Base-by-base conservation (phyloP, 1,140 invertebrate genomes). In the Hesperophylax magnus region DNA sequence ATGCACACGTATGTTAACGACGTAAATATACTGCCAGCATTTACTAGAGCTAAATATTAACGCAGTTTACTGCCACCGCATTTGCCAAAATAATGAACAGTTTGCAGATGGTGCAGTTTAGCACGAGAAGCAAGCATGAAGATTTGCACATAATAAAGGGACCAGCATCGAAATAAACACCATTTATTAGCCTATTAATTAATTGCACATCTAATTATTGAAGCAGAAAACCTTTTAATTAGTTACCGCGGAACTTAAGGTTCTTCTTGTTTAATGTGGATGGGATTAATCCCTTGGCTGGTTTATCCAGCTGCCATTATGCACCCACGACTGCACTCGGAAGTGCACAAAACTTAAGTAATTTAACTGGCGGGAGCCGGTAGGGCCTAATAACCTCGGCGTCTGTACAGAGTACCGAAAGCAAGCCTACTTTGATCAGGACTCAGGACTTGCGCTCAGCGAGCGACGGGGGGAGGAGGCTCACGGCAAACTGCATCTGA, bases 301-400 rank as follows among this genome's bases (percentile, higher is more conserved):
- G 72, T 60, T 76, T 61, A 39, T 60, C 56, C 72, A 34, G 54
- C 20, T n/a, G 60, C 53, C 34, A 76, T 76, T 76, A 76, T 76
- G 72, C 72, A 76, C 72, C 56, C 72, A 52, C 72, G 72, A 34
- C 27, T 76, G 72, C 54, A 60, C 72, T 76, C 56, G 56, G 54
- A 58, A 58, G 72, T 76, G 72, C 72, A 76, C 72, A 56, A 76
- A 76, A 76, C 72, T 76, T 76, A 76, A 76, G 72, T 76, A 58
- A 76, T 76, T 76, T 76, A 72, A 72, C 69, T 72, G 69, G 69
- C 69, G 47, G 52, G 69, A 72, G 53, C 69, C 69, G 69, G 69
- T 52, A 54, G 52, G 47, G 69, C 69, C 69, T 72, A 72, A 72
- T 56, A 72, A 72, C 15, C 20, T 72, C n/a, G 47, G 63, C 63